These are phyloP conservation scores for Synergus itoensis DNA, from an alignment of 2,888 invertebrate genomes.

Conservation along the genomic window DNA sequence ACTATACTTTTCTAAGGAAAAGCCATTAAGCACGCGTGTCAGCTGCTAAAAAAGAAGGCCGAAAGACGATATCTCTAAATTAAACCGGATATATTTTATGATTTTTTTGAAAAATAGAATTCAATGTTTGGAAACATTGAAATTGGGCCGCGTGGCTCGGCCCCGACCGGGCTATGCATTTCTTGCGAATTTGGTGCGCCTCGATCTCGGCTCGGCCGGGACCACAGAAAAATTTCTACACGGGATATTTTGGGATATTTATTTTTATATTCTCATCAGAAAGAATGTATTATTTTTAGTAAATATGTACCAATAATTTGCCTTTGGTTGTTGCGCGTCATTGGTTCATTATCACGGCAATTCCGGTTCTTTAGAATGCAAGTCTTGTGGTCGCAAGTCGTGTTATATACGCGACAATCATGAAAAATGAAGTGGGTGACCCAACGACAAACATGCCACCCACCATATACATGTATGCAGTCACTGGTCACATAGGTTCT, in stretches of 20 bases:
- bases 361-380: constrained; percentile 55
- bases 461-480: constrained; percentile 28
- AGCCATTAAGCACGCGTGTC: not conserved
- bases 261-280: too few relatives aligned
- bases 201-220: too few relatives aligned
- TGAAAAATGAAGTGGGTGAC: constrained; percentile 69
- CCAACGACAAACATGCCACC: constrained; percentile 52
- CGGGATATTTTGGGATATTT: too few relatives aligned
- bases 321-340: not conserved
- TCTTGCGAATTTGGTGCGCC: too few relatives aligned
- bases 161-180: too few relatives aligned
- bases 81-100: not conserved
- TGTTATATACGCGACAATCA: constrained; percentile 70
- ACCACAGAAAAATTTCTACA: too few relatives aligned
- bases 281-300: too few relatives aligned
- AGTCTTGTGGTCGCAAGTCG: constrained; percentile 54
- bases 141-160: too few relatives aligned
- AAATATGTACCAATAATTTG: not conserved
- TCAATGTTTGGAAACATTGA: too few relatives aligned
- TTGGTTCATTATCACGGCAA: constrained; percentile 42
- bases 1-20: not conserved
- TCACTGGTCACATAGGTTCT: constrained; percentile 30
- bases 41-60: not conserved
- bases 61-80: not conserved
- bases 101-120: too few relatives aligned